Evolutionary conservation across 2,113 vertebrate species (phyloP).

Genomic region (Hystrix brachyura): DNA sequence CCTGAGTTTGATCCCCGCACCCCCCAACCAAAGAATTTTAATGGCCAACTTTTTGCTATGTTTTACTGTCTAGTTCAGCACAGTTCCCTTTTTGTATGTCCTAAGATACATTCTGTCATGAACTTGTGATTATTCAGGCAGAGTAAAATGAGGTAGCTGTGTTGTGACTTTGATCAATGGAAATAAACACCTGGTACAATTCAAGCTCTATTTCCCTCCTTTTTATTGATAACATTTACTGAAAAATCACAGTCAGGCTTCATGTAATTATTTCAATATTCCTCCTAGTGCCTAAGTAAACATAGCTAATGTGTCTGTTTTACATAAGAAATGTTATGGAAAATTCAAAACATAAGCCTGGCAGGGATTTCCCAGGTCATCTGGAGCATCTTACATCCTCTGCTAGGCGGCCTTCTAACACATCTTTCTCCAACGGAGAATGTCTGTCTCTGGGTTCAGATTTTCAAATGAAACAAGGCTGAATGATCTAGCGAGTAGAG

Average conservation of each 20-base stretch:
- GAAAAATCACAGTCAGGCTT: constrained; percentile 65
- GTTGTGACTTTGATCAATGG: constrained; percentile 71
- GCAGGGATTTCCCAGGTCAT: constrained; percentile 55
- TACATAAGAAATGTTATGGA: constrained; percentile 73
- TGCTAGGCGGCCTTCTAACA: constrained; percentile 6
- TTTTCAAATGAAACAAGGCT: background rate
- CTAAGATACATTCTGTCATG: constrained; percentile 44
- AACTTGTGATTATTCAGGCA: background rate
- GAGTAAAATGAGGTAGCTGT: constrained; percentile 61
- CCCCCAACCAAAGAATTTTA: background rate
- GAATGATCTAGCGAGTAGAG: background rate
- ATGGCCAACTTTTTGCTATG: background rate
- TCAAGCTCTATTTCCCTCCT: constrained; percentile 52
- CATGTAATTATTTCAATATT: constrained; percentile 71
- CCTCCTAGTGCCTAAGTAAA: constrained; percentile 65
- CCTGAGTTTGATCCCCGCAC: no score
- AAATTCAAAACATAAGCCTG: constrained; percentile 68
- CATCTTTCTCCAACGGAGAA: background rate
- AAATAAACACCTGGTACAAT: constrained; percentile 67
- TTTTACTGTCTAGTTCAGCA: background rate
- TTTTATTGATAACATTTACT: constrained; percentile 65
- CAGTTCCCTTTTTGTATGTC: constrained; percentile 1
- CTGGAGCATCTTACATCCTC: constrained; percentile 55
- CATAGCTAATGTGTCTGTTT: constrained; percentile 70
- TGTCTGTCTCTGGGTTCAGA: constrained; percentile 2